Evolutionary conservation across 1,140 invertebrate species (phyloP).

Genomic region (Zaprionus davidi): DNA sequence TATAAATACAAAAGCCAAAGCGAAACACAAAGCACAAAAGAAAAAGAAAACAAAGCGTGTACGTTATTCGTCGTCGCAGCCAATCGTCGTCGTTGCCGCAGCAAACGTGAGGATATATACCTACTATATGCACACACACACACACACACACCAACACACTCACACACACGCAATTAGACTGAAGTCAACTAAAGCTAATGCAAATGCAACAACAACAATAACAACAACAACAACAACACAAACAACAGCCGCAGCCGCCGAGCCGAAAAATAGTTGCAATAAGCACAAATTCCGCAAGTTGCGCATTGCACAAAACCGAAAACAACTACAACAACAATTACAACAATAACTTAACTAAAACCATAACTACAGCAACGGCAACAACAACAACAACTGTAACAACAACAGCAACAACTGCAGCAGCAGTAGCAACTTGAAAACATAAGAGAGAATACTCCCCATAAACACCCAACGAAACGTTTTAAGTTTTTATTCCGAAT

Average conservation of each 20-base stretch:
- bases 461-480: constrained; percentile 9
- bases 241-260: constrained; percentile 18
- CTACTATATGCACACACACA: constrained; percentile 15
- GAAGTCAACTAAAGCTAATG: constrained; percentile 7
- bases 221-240: constrained; percentile 16
- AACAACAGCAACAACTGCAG: no score
- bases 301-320: constrained; percentile 16
- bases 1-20: constrained; percentile 12
- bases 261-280: constrained; percentile 35
- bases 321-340: constrained; percentile 14
- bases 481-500: neutral
- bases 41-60: constrained; percentile 34
- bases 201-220: constrained; percentile 24
- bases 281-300: constrained; percentile 28
- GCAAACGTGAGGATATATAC: constrained; percentile 51
- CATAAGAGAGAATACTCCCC: neutral
- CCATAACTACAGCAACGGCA: constrained; percentile 5
- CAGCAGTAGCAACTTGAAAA: no score
- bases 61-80: constrained; percentile 31
- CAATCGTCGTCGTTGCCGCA: constrained; percentile 26
- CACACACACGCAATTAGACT: constrained; percentile 6
- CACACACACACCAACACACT: neutral
- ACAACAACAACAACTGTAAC: neutral
- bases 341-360: constrained; percentile 2
- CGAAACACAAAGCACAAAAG: constrained; percentile 2